Evolutionary conservation across 2,888 invertebrate species (phyloP).

Genomic region (Monochamus alternatus): DNA sequence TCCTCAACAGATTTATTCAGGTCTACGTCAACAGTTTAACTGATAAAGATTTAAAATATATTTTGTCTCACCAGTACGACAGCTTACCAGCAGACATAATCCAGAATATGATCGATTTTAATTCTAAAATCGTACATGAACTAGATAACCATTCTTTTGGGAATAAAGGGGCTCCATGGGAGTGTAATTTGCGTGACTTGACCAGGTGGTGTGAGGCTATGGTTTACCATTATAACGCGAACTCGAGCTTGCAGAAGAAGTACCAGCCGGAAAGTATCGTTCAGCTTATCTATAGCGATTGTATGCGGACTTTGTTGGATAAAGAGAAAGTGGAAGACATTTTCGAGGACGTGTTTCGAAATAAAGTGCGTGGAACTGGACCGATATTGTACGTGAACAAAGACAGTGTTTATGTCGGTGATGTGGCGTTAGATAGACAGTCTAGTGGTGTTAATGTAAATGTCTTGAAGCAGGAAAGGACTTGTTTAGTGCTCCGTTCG

Average conservation of each 20-base stretch:
- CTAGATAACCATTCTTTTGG: slow-evolving; percentile 81
- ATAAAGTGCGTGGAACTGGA: slow-evolving; percentile 73
- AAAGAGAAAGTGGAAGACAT: slow-evolving; percentile 78
- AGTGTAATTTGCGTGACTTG: slow-evolving; percentile 97
- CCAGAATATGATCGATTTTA: slow-evolving; percentile 85
- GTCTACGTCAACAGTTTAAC: slow-evolving; percentile 81
- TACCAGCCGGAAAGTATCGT: slow-evolving; percentile 75
- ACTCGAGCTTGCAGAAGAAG: slow-evolving; percentile 48
- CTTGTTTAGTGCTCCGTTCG: slow-evolving; percentile 71
- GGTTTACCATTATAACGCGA: slow-evolving; percentile 68
- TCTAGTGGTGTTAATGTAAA: slow-evolving; percentile 58
- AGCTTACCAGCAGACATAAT: slow-evolving; percentile 76
- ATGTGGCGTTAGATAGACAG: slow-evolving; percentile 72
- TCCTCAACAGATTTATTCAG: slow-evolving; percentile 97
- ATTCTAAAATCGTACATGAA: slow-evolving; percentile 78
- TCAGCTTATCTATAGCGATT: slow-evolving; percentile 87
- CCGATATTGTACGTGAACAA: slow-evolving; percentile 77
- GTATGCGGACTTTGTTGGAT: slow-evolving; percentile 88
- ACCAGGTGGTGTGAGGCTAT: slow-evolving; percentile 92
- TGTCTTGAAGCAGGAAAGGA: slow-evolving; percentile 63
- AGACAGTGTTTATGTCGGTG: slow-evolving; percentile 77
- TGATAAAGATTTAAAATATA: slow-evolving; percentile 78
- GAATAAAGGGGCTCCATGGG: slow-evolving; percentile 92
- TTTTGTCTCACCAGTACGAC: slow-evolving; percentile 80
- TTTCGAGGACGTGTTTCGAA: slow-evolving; percentile 71